Percentiles rank a stretch among this genome's conserved stretches.
Evolutionary conservation across 2,797 vertebrate genomes (phyloP).

Genomic region (Trichosurus vulpecula): DNA sequence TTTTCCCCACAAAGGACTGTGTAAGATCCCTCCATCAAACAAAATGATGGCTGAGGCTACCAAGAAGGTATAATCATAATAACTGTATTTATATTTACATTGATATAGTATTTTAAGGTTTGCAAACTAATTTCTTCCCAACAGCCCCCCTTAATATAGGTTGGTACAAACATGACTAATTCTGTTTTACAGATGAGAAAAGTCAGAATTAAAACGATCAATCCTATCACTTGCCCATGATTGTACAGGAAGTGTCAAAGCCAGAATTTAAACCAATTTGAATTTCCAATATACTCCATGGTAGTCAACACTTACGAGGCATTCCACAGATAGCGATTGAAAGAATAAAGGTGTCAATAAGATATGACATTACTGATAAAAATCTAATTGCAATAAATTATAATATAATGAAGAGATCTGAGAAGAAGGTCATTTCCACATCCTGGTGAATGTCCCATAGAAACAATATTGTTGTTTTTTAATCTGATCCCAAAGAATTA

Average conservation of each 20-base stretch:
- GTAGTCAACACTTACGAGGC: background rate
- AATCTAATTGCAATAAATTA: background rate
- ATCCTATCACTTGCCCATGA: background rate
- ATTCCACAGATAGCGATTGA: background rate
- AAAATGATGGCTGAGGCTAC: constrained; percentile 84
- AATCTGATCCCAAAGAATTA: background rate
- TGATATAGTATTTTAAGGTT: background rate
- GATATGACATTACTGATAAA: background rate
- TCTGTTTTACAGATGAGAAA: background rate
- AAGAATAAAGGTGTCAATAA: background rate
- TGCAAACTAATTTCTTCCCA: background rate
- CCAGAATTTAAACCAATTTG: background rate
- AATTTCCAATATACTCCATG: background rate
- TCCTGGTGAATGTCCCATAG: background rate
- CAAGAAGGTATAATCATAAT: constrained; percentile 74
- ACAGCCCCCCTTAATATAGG: background rate
- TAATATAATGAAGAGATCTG: background rate
- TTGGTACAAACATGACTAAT: background rate
- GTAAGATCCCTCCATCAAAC: constrained; percentile 82
- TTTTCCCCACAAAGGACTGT: constrained; percentile 81
- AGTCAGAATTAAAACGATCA: background rate
- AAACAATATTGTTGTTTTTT: background rate
- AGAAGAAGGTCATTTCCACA: background rate
- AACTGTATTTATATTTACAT: accelerated
- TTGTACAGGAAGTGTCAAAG: background rate